Evolutionary conservation across 2,888 invertebrate species (phyloP).

Genomic region (Tachystola acroxantha): DNA sequence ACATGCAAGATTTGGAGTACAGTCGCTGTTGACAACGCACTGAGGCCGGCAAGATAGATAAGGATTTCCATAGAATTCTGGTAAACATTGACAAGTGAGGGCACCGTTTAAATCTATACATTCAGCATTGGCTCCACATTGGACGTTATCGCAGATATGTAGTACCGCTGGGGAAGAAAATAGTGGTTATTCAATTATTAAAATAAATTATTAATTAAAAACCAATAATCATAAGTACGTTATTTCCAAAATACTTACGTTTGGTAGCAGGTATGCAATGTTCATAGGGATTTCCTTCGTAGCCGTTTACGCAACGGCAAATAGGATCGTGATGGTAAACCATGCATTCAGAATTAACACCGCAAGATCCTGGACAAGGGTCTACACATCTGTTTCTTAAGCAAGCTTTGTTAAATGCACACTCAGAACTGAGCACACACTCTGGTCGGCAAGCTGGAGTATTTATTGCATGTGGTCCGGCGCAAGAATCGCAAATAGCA

Average conservation of each 20-base stretch:
- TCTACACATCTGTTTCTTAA: conserved; percentile 85
- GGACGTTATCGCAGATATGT: conserved; percentile 82
- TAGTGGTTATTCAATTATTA: conserved; percentile 7
- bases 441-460: conserved; percentile 89
- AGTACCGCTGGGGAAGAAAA: conserved; percentile 53
- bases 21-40: conserved; percentile 90
- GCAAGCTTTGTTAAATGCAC: conserved; percentile 87
- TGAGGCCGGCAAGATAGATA: conserved; percentile 87
- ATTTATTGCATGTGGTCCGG: conserved; percentile 81
- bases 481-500: conserved; percentile 88
- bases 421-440: conserved; percentile 89
- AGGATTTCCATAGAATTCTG: conserved; percentile 89
- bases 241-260: conserved; percentile 54
- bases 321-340: conserved; percentile 86
- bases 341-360: conserved; percentile 83
- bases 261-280: conserved; percentile 80
- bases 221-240: not conserved
- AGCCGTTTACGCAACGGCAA: conserved; percentile 82
- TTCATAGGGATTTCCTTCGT: conserved; percentile 87
- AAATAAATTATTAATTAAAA: conserved; percentile 1
- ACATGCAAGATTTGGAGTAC: conserved; percentile 83
- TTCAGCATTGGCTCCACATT: conserved; percentile 86
- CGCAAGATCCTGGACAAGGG: conserved; percentile 89
- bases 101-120: conserved; percentile 82
- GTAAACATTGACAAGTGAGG: conserved; percentile 83